Evolutionary conservation across 2,888 invertebrate species (phyloP).

Genomic region (Volucella inanis): DNA sequence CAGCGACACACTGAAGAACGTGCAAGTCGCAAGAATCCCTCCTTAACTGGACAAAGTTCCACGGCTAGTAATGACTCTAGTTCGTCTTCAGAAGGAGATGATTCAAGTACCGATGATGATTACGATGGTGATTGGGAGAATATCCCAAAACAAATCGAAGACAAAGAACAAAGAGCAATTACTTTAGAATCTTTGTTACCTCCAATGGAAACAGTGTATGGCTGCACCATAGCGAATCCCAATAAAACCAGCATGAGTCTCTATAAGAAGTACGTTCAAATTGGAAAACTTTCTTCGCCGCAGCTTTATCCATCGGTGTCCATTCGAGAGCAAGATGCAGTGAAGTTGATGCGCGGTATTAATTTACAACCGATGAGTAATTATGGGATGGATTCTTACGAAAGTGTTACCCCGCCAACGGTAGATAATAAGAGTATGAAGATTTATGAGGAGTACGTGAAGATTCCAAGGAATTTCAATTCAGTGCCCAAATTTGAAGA

Average conservation of each 20-base stretch:
- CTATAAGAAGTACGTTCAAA: constrained; percentile 82
- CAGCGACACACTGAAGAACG: constrained; percentile 89
- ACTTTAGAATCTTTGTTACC: constrained; percentile 80
- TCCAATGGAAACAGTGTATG: constrained; percentile 81
- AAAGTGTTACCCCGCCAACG: constrained; percentile 79
- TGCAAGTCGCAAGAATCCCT: constrained; percentile 90
- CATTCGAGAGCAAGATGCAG: constrained; percentile 78
- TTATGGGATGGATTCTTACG: constrained; percentile 80
- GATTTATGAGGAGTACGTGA: constrained; percentile 81
- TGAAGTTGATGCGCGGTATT: constrained; percentile 78
- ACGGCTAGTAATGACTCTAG: constrained; percentile 87
- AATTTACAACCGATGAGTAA: constrained; percentile 79
- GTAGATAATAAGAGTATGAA: constrained; percentile 79
- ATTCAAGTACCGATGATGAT: constrained; percentile 90
- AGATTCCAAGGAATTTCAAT: constrained; percentile 79
- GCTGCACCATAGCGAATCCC: constrained; percentile 79
- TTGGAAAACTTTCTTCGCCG: constrained; percentile 78
- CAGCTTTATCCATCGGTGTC: constrained; percentile 60
- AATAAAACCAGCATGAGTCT: constrained; percentile 79
- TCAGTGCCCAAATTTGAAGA: constrained; percentile 79
- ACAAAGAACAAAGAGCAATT: constrained; percentile 76
- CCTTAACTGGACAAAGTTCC: constrained; percentile 91
- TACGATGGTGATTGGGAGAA: constrained; percentile 79
- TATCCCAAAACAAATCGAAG: constrained; percentile 78
- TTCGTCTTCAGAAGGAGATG: constrained; percentile 84